These are phyloP conservation scores for Hyposoter didymator DNA, from an alignment of 2,888 invertebrate species.

Conservation along the genomic window DNA sequence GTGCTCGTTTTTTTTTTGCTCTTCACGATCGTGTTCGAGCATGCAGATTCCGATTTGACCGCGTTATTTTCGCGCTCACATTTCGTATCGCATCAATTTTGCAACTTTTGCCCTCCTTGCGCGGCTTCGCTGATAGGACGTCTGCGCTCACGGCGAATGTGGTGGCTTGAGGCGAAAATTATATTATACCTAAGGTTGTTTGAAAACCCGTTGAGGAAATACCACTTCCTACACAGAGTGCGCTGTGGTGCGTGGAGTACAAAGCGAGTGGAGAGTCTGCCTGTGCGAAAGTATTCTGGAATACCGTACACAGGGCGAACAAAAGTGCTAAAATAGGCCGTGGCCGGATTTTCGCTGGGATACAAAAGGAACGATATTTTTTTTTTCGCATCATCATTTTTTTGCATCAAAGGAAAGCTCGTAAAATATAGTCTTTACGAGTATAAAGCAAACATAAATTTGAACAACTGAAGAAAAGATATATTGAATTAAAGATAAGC, in stretches of 20 bases:
- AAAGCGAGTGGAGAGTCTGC: background rate
- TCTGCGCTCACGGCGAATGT: slow-evolving; percentile 15
- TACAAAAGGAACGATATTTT: slow-evolving; percentile 14
- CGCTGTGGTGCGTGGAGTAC: slow-evolving; percentile 12
- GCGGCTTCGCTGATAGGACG: background rate
- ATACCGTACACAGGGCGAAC: slow-evolving; percentile 9
- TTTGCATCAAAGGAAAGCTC: slow-evolving; percentile 24
- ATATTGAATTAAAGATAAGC: background rate
- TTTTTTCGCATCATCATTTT: slow-evolving; percentile 8
- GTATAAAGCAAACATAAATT: background rate
- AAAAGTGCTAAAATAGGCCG: slow-evolving; percentile 57
- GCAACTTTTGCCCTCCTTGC: background rate
- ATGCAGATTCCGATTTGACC: too few relatives aligned
- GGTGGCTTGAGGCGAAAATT: too few relatives aligned
- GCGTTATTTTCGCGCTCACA: too few relatives aligned
- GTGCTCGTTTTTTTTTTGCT: too few relatives aligned
- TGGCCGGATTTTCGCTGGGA: slow-evolving; percentile 51
- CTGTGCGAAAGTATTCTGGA: background rate
- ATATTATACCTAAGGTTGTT: background rate
- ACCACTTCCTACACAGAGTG: background rate
- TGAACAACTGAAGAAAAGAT: background rate
- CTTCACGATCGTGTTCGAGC: too few relatives aligned
- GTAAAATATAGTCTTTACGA: background rate
- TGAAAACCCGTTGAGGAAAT: slow-evolving; percentile 26
- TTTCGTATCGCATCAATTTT: background rate